phyloP scores from a whole-genome alignment of 2,797 vertebrate genomes.

The Eidolon dupreanum region DNA sequence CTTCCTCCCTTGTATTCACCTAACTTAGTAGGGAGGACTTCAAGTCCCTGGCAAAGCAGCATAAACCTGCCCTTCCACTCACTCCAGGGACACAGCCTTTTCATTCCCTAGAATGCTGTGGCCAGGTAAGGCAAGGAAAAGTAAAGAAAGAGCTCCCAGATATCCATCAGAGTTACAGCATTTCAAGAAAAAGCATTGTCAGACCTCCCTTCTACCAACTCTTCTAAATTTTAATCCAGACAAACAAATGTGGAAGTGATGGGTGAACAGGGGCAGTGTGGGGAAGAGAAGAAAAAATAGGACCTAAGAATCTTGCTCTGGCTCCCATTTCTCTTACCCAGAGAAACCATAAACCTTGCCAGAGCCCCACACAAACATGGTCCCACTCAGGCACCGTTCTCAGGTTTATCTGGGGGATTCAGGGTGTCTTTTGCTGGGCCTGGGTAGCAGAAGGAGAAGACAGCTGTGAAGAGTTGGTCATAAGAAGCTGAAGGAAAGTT shows the following conservation, averaged over 20 bases:
- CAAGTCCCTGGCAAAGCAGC: neutral
- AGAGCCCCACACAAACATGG: neutral
- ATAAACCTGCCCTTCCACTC: neutral
- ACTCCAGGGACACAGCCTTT: neutral
- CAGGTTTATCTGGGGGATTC: neutral
- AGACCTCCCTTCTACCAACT: neutral
- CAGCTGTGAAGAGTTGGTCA: constrained; percentile 5
- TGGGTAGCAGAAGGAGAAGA: neutral
- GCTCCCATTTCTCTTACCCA: neutral
- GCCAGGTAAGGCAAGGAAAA: neutral
- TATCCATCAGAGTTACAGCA: neutral
- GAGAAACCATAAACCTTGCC: neutral
- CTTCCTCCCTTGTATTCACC: neutral
- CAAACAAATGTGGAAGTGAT: neutral
- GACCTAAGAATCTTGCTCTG: neutral
- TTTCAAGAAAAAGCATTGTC: neutral
- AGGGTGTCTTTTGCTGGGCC: neutral
- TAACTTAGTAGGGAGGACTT: neutral
- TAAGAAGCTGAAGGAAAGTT: constrained; percentile 53
- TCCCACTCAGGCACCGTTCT: neutral
- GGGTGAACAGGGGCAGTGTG: neutral
- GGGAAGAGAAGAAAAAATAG: neutral
- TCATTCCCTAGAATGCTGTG: neutral
- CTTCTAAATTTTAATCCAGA: constrained; percentile 2
- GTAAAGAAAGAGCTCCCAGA: neutral